Evolutionary conservation across 2,888 invertebrate genomes (phyloP).

Genomic region (Laspeyria flexula): DNA sequence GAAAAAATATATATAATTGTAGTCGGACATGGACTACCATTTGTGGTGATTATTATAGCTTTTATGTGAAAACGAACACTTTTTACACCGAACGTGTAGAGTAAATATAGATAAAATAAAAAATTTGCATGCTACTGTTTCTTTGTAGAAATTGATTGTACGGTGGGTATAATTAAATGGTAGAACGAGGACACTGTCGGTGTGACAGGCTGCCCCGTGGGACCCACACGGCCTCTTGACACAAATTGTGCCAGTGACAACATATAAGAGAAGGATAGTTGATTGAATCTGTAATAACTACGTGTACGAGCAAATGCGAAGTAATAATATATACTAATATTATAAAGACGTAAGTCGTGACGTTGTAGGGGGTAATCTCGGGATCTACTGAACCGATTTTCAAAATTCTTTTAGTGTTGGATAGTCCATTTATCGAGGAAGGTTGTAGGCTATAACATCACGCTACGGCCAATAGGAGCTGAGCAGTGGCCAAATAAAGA

Average conservation of each 20-base stretch:
- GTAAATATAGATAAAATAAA: slow-evolving; percentile 6
- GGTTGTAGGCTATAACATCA: too few species aligned
- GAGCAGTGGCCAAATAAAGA: too few species aligned
- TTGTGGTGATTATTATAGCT: slow-evolving; percentile 5
- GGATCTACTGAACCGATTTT: too few species aligned
- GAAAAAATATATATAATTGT: slow-evolving; percentile 12
- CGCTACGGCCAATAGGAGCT: too few species aligned
- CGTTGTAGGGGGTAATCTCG: too few species aligned
- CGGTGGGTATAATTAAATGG: slow-evolving; percentile 52
- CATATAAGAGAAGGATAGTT: slow-evolving; percentile 17
- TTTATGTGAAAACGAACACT: neutral
- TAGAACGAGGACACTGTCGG: slow-evolving; percentile 49
- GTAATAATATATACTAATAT: neutral
- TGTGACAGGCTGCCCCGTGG: slow-evolving; percentile 51
- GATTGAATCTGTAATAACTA: slow-evolving; percentile 12
- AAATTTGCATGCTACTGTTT: slow-evolving; percentile 34
- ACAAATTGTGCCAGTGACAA: slow-evolving; percentile 44
- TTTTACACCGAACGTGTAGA: neutral
- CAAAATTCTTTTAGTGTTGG: too few species aligned
- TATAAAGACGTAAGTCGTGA: too few species aligned
- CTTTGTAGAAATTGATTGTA: slow-evolving; percentile 56
- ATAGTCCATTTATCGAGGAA: too few species aligned
- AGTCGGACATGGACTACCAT: slow-evolving; percentile 1
- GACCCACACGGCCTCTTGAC: slow-evolving; percentile 50
- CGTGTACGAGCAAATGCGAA: slow-evolving; percentile 1